Percentiles rank a stretch among this genome's conserved stretches.
Conservation (phyloP, 2,113 vertebrate genomes). For the Athene cunicularia region DNA sequence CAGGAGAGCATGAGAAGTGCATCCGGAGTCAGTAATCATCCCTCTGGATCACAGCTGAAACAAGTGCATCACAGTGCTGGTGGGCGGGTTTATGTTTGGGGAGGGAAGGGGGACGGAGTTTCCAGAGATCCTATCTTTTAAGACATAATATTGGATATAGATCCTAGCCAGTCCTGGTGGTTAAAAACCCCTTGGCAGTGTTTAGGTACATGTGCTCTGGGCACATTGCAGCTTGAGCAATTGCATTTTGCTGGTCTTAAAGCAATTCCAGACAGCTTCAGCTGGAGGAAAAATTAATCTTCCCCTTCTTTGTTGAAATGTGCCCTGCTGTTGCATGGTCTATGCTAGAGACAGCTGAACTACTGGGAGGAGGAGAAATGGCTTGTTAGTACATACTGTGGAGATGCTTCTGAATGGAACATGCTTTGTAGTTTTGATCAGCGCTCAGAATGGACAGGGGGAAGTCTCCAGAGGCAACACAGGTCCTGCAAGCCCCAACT, state of each 20-base stretch:
- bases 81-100: fast-evolving
- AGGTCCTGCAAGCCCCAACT: not conserved
- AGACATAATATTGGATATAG: not conserved
- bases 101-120: not conserved
- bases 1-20: not conserved
- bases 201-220: not conserved
- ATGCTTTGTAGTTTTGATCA: not conserved
- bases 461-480: not conserved
- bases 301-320: not conserved
- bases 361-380: not conserved
- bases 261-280: not conserved
- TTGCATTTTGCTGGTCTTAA: not conserved
- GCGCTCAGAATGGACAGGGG: not conserved
- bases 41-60: not conserved
- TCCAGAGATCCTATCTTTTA: not conserved
- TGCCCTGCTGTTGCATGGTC: not conserved
- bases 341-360: not conserved
- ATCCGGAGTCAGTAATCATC: not conserved
- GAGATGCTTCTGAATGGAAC: not conserved
- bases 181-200: not conserved
- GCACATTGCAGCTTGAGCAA: not conserved
- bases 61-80: not conserved
- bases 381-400: not conserved
- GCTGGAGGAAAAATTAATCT: not conserved
- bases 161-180: not conserved